Percentiles rank a stretch among this genome's conserved stretches.
Evolutionary conservation across 2,113 vertebrate genomes (phyloP).

Genomic region (Peromyscus polionotus): DNA sequence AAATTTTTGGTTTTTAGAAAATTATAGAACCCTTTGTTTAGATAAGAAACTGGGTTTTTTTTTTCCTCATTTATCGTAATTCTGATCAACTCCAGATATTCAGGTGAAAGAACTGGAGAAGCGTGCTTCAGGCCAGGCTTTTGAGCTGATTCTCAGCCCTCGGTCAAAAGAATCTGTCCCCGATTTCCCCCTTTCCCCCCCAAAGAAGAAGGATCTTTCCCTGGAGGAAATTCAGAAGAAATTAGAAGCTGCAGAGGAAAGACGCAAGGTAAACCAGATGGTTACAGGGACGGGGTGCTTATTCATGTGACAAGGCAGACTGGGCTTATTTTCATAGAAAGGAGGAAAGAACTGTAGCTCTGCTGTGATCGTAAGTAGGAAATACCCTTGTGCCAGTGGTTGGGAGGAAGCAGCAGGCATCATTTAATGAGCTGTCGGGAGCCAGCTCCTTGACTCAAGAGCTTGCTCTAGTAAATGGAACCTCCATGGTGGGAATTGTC

Average conservation of each 20-base stretch:
- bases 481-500: neutral
- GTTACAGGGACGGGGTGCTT: conserved; percentile 38
- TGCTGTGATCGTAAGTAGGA: neutral
- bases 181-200: conserved; percentile 94
- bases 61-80: conserved; percentile 70
- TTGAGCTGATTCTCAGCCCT: conserved; percentile 96
- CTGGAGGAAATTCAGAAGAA: conserved; percentile 97
- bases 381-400: neutral
- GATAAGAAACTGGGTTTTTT: conserved; percentile 24
- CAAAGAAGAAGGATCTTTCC: conserved; percentile 95
- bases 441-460: neutral
- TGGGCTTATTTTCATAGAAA: conserved; percentile 36
- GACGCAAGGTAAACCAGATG: conserved; percentile 92
- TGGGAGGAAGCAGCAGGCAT: neutral
- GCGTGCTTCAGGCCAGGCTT: conserved; percentile 96
- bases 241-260: conserved; percentile 96
- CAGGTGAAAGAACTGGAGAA: conserved; percentile 97
- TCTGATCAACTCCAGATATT: conserved; percentile 89
- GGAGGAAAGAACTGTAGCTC: neutral
- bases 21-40: conserved; percentile 35
- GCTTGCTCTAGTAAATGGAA: neutral
- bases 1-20: conserved; percentile 57
- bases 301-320: neutral
- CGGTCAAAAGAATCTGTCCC: conserved; percentile 92
- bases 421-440: neutral